Evolutionary conservation across 2,888 invertebrate genomes (phyloP), one percentile per base, ranked within the genome.

Genomic region (Diaperis boleti): DNA sequence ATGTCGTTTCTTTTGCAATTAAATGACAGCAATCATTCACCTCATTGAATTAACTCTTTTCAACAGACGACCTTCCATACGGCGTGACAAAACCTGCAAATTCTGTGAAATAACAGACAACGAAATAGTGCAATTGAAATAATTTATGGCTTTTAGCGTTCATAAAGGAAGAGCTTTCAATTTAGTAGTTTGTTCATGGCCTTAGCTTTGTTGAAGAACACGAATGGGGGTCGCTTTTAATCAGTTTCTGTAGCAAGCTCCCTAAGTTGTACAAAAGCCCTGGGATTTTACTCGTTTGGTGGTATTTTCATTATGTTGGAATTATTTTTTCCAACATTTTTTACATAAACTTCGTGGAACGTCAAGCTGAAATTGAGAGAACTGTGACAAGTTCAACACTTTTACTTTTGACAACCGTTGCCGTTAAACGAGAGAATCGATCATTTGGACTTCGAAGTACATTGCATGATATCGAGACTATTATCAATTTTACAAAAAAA

Each of bases 71-170:
- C 47, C 45, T 35, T 42, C 45, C 13, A 45, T n/a, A 55, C 54
- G 41, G 44, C 63, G 52, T 63, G 63, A 59, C 59, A 39, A 56
- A 56, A 45, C 35, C 35, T 59, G 33, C 44, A 44, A 22, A 44
- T 57, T 62, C 57, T 44, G 6, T 62, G 62, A 57, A 62, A 22
- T 15, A 55, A 47, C 45, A 33, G 55, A 47, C 31, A 41, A 18
- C 14, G 52, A 52, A 52, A 60, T 55, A 42, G 62, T 49, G 63
- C 63, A 63, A 63, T 55, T 56, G 63, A 37, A 63, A 63, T 63
- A 63, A 63, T 59, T 63, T 63, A 63, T 59, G 63, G 47, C 59
- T 42, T 44, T 49, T 39, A 18, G 47, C 42, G 14, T 44, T 44
- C 33, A 42, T 41, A 35, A 56, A 42, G 33, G 57, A 55, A 22